These are phyloP conservation scores for Thymelicus lineola DNA, from an alignment of 2,888 invertebrate species.

Conservation along the genomic window DNA sequence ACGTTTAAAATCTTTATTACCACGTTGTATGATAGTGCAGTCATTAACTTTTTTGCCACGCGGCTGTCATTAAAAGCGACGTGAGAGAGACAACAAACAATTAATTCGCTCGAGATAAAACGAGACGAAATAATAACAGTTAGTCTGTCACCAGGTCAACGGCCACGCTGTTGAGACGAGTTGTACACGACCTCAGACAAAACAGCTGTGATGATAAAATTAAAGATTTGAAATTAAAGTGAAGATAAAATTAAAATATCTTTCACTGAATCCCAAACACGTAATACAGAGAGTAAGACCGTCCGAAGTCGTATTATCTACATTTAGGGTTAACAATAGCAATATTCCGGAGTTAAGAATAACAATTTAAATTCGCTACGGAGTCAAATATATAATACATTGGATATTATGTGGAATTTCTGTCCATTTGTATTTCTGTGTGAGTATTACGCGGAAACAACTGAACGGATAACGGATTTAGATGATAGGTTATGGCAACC, in stretches of 20 bases:
- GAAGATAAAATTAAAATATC: background rate
- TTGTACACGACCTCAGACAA: constrained; percentile 25
- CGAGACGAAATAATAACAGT: constrained; percentile 13
- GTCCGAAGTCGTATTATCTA: no score
- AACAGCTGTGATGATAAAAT: constrained; percentile 9
- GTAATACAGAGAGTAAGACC: no score
- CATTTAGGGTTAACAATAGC: no score
- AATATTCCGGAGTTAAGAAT: no score
- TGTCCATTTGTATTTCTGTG: no score
- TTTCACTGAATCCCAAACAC: background rate
- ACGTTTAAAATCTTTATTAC: constrained; percentile 1
- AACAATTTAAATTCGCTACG: no score
- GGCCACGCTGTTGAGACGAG: constrained; percentile 9
- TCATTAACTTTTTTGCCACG: constrained; percentile 12
- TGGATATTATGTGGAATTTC: no score
- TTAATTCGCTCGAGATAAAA: constrained; percentile 5
- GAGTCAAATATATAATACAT: no score
- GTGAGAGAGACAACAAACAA: constrained; percentile 12
- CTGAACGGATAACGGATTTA: no score
- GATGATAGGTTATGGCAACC: no score
- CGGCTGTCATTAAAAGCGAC: background rate
- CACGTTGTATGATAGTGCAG: background rate
- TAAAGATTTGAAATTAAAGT: background rate
- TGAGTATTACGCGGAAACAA: no score
- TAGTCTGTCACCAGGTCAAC: constrained; percentile 22